These are phyloP conservation scores for Amblyopsis hoosieri DNA, from an alignment of 2,797 vertebrate species.

Conservation along the genomic window DNA sequence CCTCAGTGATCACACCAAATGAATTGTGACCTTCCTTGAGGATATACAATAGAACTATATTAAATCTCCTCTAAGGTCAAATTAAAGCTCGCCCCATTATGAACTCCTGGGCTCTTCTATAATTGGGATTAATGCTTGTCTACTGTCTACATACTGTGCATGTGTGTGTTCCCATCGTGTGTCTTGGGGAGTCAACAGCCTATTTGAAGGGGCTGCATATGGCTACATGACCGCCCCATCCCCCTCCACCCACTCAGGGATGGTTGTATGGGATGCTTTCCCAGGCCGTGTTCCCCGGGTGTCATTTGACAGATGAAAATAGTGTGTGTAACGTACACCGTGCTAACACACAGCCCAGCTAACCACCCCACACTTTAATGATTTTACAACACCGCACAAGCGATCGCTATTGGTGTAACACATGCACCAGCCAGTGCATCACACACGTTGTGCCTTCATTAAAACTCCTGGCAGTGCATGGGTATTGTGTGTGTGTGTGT, in stretches of 20 bases:
- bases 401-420: background rate
- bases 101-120: too few species aligned
- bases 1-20: too few species aligned
- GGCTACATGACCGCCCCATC: slow-evolving; percentile 5
- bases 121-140: too few species aligned
- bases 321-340: slow-evolving; percentile 71
- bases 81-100: too few species aligned
- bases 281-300: slow-evolving; percentile 59
- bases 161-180: slow-evolving; percentile 7
- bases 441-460: slow-evolving; percentile 3
- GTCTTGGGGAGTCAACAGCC: slow-evolving; percentile 4
- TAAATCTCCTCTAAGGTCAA: too few species aligned
- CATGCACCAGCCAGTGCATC: background rate
- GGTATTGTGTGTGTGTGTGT: slow-evolving; percentile 38
- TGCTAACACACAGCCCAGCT: slow-evolving; percentile 58
- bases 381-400: slow-evolving; percentile 54
- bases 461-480: slow-evolving; percentile 42
- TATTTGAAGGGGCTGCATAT: background rate
- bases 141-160: background rate
- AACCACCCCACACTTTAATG: slow-evolving; percentile 66
- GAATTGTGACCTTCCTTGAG: too few species aligned
- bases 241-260: background rate
- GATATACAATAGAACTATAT: too few species aligned
- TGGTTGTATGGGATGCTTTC: slow-evolving; percentile 34
- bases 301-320: slow-evolving; percentile 77